These are phyloP conservation scores for Nemurella pictetii DNA, from an alignment of 2,888 invertebrate species.

Conservation along the genomic window DNA sequence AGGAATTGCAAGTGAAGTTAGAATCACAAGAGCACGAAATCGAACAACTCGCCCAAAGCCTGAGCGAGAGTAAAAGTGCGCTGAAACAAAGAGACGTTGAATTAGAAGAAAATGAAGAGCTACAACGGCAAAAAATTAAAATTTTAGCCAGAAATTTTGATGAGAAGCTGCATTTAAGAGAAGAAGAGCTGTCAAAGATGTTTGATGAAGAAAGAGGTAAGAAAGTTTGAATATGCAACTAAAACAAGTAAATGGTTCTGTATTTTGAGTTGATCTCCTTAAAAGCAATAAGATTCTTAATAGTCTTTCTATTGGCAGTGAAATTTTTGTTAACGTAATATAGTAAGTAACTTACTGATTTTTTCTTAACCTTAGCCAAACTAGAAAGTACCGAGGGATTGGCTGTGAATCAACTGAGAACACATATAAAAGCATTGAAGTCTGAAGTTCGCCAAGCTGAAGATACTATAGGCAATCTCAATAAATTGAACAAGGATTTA, in stretches of 20 bases:
- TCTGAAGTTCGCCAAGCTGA: constrained; percentile 36
- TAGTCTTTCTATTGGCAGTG: no score
- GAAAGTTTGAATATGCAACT: not conserved
- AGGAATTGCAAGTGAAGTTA: not conserved
- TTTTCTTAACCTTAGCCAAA: not conserved
- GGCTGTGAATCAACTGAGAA: constrained; percentile 22
- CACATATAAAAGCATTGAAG: constrained; percentile 29
- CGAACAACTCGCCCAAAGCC: constrained; percentile 14
- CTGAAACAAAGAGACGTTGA: not conserved
- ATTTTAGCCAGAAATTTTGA: constrained; percentile 37
- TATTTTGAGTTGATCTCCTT: not conserved
- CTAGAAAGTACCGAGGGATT: constrained; percentile 20
- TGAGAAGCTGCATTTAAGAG: constrained; percentile 37
- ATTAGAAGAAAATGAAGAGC: constrained; percentile 13
- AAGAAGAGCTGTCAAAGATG: constrained; percentile 38
- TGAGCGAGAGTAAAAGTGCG: not conserved
- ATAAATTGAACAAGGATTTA: constrained; percentile 49
- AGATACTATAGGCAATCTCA: constrained; percentile 44
- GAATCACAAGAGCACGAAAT: constrained; percentile 32
- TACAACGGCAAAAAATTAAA: constrained; percentile 33
- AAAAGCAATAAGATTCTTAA: no score
- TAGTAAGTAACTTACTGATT: no score
- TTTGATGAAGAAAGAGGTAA: constrained; percentile 29
- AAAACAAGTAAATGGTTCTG: no score
- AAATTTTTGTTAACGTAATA: no score